Evolutionary conservation across 2,888 invertebrate species (phyloP), one percentile per base, ranked within the genome.

Genomic region (Nyleta sp.): DNA sequence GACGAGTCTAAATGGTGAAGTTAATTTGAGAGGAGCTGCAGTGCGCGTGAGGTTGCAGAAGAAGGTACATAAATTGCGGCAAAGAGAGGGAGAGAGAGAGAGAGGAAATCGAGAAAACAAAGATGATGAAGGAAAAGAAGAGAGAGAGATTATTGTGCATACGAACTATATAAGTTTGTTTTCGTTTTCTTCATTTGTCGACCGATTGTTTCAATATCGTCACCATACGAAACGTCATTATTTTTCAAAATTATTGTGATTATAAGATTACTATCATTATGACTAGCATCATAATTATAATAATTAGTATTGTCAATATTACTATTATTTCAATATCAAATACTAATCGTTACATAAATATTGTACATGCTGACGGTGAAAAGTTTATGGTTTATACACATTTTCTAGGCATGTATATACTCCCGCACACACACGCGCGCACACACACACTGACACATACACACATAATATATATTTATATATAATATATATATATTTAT

Each of bases 1-100:
- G 90, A 90, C 88, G 90, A 90, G 89, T 89, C 89, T 90, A 90
- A 90, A 88, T 90, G 89, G 89, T 87, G 86, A 89, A 89, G 86
- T 90, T 90, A 87, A 90, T 89, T 89, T 90, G 88, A 89, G 84
- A 84, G 88, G 87, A 87, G 85, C 73, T 78, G 73, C 82, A 87
- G 87, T 84, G 88, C 88, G 89, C 89, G 88, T 87, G 87, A 87
- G 86, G 87, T 84, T 87, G 87, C 87, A 88, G 87, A 83, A 77
- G 68, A 80, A 68, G 78, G 67, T 70, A 77, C 75, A 77, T 72
- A 78, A 78, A 78, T 76, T 72, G 72, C n/a, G n/a, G n/a, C n/a
- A 64, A 64, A 64, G 75, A 85, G 35, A 24, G 20, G 15, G 11
- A 82, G 80, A 85, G 40, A 24, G 17, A 15, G n/a, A 82, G 80